Conservation (phyloP, 2,888 invertebrate species). For the Scaptodrosophila latifasciaeformis region DNA sequence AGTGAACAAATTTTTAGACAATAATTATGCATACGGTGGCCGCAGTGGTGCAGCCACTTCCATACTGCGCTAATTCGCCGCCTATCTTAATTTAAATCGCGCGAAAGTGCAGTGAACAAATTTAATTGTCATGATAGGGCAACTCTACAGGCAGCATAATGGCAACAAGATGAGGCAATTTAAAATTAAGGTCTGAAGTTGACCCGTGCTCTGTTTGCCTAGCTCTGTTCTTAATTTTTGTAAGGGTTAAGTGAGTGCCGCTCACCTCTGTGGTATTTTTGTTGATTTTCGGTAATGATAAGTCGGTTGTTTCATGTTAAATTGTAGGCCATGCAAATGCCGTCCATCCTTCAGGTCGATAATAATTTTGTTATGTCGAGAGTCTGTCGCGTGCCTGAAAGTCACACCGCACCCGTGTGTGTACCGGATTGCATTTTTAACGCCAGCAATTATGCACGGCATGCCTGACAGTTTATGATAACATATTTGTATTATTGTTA, state of each 20-base stretch:
- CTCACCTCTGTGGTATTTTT: neutral
- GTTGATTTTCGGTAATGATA: slow-evolving; percentile 52
- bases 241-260: neutral
- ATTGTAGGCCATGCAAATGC: slow-evolving; percentile 67
- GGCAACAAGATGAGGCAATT: too few species aligned
- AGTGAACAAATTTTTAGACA: slow-evolving; percentile 15
- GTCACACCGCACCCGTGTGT: neutral
- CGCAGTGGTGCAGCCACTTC: slow-evolving; percentile 17
- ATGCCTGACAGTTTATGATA: slow-evolving; percentile 7
- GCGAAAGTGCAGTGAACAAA: slow-evolving; percentile 55
- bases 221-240: too few species aligned
- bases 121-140: slow-evolving; percentile 65
- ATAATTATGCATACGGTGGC: slow-evolving; percentile 65
- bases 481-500: slow-evolving; percentile 3
- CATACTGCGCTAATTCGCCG: slow-evolving; percentile 67
- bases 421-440: slow-evolving; percentile 10
- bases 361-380: neutral
- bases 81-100: slow-evolving; percentile 71
- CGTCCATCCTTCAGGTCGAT: neutral
- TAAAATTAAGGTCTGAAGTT: slow-evolving; percentile 28
- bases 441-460: slow-evolving; percentile 18
- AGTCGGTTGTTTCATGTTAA: slow-evolving; percentile 35
- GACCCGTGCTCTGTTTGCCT: neutral
- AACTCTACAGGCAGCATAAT: slow-evolving; percentile 23
- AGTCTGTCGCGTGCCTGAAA: slow-evolving; percentile 1